Percentiles rank a stretch among this genome's conserved stretches.
phyloP scores from a whole-genome alignment of 2,113 vertebrate species.

The Eubucco bourcierii region DNA sequence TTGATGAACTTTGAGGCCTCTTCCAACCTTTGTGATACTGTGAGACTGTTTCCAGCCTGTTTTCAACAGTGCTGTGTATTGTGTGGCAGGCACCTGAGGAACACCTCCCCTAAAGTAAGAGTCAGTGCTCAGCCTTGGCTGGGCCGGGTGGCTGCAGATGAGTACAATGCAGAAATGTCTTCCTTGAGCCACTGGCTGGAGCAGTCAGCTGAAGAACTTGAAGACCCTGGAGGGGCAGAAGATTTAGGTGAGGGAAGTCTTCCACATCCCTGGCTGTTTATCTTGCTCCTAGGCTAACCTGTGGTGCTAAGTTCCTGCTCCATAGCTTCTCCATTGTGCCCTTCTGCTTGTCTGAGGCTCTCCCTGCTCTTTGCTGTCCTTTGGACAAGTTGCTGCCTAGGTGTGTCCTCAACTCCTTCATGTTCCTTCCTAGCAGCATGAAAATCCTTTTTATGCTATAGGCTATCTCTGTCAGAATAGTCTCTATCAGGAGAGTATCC shows the following conservation, averaged over 20 bases:
- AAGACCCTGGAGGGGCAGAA: not conserved
- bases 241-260: not conserved
- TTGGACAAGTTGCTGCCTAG: not conserved
- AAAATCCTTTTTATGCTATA: not conserved
- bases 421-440: not conserved
- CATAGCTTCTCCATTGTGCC: not conserved
- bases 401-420: not conserved
- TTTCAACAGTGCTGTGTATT: not conserved
- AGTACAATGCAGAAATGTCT: not conserved
- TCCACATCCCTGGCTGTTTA: not conserved
- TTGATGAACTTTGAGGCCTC: no score
- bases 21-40: no score
- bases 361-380: not conserved
- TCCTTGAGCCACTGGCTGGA: not conserved
- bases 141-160: not conserved
- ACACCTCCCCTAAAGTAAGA: not conserved
- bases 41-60: not conserved
- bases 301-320: not conserved
- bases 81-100: not conserved
- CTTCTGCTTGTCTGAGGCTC: fast-evolving
- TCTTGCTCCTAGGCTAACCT: not conserved
- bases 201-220: not conserved
- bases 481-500: not conserved
- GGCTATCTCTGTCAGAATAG: not conserved
- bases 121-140: not conserved